phyloP scores from a whole-genome alignment of 2,797 vertebrate species.

The Chaenodraco wilsoni region DNA sequence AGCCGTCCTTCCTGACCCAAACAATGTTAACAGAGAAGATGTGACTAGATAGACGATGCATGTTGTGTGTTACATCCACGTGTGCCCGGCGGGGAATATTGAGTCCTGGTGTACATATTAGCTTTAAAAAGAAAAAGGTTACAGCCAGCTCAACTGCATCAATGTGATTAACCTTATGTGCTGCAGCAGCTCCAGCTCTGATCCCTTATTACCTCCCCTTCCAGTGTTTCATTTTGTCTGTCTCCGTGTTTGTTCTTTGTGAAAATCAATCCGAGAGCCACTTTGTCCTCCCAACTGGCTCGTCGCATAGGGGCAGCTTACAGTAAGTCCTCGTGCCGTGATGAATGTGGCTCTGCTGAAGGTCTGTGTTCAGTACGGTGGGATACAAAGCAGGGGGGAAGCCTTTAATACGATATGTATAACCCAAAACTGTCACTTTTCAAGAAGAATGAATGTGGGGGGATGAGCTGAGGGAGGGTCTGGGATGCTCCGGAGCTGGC shows the following conservation, averaged over 20 bases:
- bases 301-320: conserved; percentile 54
- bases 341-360: conserved; percentile 74
- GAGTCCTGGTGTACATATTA: conserved; percentile 28
- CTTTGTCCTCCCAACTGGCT: conserved; percentile 61
- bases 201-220: conserved; percentile 51
- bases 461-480: conserved; percentile 46
- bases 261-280: conserved; percentile 71
- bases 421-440: conserved; percentile 82
- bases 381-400: conserved; percentile 49
- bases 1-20: conserved; percentile 55
- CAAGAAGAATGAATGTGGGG: conserved; percentile 71
- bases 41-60: conserved; percentile 42
- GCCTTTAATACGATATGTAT: conserved; percentile 73
- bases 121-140: conserved; percentile 33
- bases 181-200: conserved; percentile 48
- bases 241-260: conserved; percentile 57
- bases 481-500: conserved; percentile 33
- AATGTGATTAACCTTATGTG: conserved; percentile 47
- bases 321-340: conserved; percentile 53
- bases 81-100: conserved; percentile 5
- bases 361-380: conserved; percentile 62
- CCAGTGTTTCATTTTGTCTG: conserved; percentile 42
- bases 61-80: conserved; percentile 7
- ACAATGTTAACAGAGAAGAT: conserved; percentile 54
- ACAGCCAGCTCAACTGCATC: conserved; percentile 42